phyloP scores from a whole-genome alignment of 2,113 vertebrate genomes.

The Aspidoscelis tigris region DNA sequence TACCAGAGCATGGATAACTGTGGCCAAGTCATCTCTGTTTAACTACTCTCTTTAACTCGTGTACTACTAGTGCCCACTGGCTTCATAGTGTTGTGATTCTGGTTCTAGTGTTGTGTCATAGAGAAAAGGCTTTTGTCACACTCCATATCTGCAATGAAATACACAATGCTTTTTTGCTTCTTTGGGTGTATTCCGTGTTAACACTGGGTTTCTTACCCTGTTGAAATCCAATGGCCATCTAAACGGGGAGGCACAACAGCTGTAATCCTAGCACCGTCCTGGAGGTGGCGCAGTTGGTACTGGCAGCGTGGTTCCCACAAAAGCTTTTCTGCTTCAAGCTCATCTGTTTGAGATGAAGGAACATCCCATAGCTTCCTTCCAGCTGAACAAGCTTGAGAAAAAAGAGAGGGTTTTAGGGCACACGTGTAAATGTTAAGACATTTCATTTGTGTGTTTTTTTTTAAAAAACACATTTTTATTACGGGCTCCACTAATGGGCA shows the following conservation, averaged over 20 bases:
- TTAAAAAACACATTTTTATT: not conserved
- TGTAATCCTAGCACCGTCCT: constrained; percentile 75
- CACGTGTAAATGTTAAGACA: not conserved
- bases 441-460: too few species aligned
- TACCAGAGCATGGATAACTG: too few species aligned
- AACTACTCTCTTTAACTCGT: too few species aligned
- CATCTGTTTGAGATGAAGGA: constrained; percentile 51
- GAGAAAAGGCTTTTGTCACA: not conserved
- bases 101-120: too few species aligned
- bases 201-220: constrained; percentile 73
- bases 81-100: too few species aligned
- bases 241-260: constrained; percentile 80
- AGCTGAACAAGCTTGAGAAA: constrained; percentile 57
- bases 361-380: constrained; percentile 73
- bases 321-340: constrained; percentile 65
- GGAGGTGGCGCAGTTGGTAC: constrained; percentile 77
- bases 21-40: too few species aligned
- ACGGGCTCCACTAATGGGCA: not conserved
- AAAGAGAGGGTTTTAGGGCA: constrained; percentile 17
- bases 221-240: constrained; percentile 89
- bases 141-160: not conserved
- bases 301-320: constrained; percentile 81
- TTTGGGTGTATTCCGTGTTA: not conserved
- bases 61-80: too few species aligned
- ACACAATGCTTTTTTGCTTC: not conserved